Conservation (phyloP, 2,797 vertebrate genomes). For the Dermochelys coriacea region DNA sequence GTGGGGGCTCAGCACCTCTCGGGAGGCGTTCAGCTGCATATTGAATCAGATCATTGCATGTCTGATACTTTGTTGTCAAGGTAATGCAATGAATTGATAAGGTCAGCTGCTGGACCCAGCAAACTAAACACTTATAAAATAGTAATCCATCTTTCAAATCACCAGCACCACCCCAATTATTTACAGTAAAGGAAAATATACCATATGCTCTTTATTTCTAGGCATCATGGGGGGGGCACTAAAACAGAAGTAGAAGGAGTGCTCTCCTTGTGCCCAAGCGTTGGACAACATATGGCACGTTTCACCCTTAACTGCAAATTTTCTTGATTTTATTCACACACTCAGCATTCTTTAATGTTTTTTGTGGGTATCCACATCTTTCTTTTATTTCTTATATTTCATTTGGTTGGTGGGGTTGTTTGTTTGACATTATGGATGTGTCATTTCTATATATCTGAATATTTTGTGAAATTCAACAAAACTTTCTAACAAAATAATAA, state of each 20-base stretch:
- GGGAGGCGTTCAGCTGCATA: neutral
- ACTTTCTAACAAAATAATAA: neutral
- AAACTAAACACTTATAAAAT: neutral
- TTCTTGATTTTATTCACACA: neutral
- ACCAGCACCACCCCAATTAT: neutral
- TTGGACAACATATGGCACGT: neutral
- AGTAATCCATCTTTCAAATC: conserved; percentile 24
- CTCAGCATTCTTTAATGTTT: neutral
- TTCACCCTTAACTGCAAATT: neutral
- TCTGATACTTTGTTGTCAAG: conserved; percentile 1
- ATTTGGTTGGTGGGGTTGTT: neutral
- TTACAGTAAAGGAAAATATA: conserved; percentile 16
- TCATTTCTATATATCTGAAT: neutral
- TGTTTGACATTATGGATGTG: neutral
- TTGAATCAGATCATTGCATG: neutral
- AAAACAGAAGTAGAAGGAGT: conserved; percentile 1
- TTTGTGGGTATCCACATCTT: neutral
- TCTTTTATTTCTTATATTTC: neutral
- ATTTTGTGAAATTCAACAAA: neutral
- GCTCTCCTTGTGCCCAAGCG: neutral
- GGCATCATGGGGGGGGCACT: neutral
- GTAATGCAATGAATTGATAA: neutral
- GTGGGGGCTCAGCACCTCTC: neutral
- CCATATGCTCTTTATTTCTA: neutral
- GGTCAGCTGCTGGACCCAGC: conserved; percentile 2